These are phyloP conservation scores for Ormyrus rosae DNA, from an alignment of 2,888 invertebrate genomes.

Conservation along the genomic window DNA sequence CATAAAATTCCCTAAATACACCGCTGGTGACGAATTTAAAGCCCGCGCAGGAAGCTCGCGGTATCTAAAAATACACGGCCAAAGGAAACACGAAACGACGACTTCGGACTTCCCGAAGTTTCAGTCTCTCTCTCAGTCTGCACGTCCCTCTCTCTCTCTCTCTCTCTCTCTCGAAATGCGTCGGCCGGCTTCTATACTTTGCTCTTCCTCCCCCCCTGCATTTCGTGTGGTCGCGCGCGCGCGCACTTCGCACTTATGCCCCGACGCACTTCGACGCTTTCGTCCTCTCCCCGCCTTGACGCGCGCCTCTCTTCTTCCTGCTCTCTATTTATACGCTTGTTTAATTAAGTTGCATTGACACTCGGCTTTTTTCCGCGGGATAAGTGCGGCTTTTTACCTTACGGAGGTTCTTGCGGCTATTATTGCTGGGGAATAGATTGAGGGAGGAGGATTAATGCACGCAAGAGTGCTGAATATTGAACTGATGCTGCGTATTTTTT, in stretches of 20 bases:
- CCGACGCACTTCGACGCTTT: slow-evolving; percentile 1
- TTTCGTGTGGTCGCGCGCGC: background rate
- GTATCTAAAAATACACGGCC: slow-evolving; percentile 35
- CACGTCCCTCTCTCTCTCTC: slow-evolving; percentile 16
- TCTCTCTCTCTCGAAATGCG: background rate
- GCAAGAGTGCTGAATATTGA: no score
- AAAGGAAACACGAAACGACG: slow-evolving; percentile 23
- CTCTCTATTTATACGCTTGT: no score
- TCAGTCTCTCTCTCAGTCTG: slow-evolving; percentile 14
- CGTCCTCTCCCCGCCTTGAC: background rate
- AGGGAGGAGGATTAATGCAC: no score
- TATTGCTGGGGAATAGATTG: no score
- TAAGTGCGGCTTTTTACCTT: no score
- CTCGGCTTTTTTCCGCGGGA: no score
- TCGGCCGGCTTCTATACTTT: background rate
- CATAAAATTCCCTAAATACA: slow-evolving; percentile 35
- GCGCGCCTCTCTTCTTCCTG: no score
- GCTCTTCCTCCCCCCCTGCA: background rate
- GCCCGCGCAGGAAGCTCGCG: slow-evolving; percentile 19
- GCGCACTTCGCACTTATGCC: background rate
- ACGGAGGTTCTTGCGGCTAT: no score
- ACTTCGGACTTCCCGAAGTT: slow-evolving; percentile 23
- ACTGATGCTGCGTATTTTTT: no score
- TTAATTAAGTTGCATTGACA: no score
- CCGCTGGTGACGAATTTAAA: slow-evolving; percentile 23